Evolutionary conservation across 2,113 vertebrate genomes (phyloP).

Genomic region (Pandion haliaetus): DNA sequence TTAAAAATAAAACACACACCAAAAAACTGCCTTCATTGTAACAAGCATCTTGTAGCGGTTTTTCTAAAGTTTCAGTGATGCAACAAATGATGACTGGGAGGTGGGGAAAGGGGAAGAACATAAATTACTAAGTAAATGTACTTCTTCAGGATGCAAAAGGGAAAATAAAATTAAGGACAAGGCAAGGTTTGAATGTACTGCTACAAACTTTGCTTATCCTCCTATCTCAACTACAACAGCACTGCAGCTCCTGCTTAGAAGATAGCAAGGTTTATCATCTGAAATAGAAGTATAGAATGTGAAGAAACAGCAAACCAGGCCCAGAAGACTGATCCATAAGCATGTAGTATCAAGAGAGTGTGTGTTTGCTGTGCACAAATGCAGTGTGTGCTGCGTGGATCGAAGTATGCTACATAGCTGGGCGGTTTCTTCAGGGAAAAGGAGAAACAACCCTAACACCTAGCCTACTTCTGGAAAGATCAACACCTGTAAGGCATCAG

Average conservation of each 20-base stretch:
- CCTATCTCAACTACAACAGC: background rate
- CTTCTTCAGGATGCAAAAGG: background rate
- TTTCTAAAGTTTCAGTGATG: background rate
- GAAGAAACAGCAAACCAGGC: background rate
- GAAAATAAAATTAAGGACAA: background rate
- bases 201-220: background rate
- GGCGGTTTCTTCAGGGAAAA: background rate
- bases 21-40: background rate
- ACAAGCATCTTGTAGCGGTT: background rate
- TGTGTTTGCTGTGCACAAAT: background rate
- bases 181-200: background rate
- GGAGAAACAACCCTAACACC: background rate
- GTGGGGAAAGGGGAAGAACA: background rate
- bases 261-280: background rate
- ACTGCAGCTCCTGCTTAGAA: background rate
- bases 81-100: background rate
- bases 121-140: background rate
- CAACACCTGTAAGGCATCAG: background rate
- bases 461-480: background rate
- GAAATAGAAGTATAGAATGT: background rate
- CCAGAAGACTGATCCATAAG: background rate
- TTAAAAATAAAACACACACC: background rate
- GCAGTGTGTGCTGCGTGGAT: background rate
- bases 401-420: rapidly evolving
- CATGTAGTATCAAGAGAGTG: rapidly evolving